These are phyloP conservation scores for Seira sanloemensis DNA, from an alignment of 2,888 invertebrate species.

Conservation along the genomic window DNA sequence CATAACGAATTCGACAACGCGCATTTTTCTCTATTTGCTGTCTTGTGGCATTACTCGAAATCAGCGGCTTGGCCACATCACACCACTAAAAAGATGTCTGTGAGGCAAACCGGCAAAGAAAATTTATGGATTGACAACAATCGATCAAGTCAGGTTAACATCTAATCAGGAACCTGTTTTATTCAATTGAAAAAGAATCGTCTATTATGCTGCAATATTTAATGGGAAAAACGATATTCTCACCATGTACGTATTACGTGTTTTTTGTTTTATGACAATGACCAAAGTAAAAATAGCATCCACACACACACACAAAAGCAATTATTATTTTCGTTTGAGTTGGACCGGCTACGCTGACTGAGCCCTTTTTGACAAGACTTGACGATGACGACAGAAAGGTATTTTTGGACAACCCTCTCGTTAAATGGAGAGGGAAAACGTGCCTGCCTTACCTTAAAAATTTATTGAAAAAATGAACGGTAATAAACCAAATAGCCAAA, in stretches of 20 bases:
- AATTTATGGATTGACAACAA: constrained; percentile 48
- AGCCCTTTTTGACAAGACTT: background rate
- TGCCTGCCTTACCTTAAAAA: constrained; percentile 40
- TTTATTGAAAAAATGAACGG: too few species aligned
- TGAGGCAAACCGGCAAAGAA: constrained; percentile 8
- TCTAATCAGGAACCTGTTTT: constrained; percentile 29
- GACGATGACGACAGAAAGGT: constrained; percentile 25
- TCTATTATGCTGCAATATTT: background rate
- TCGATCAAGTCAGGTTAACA: constrained; percentile 31
- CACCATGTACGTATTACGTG: background rate
- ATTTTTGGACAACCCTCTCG: constrained; percentile 15
- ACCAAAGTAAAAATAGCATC: background rate
- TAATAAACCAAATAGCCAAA: too few species aligned
- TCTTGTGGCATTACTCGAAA: background rate
- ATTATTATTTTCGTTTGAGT: constrained; percentile 20
- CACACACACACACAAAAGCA: background rate
- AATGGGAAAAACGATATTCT: background rate
- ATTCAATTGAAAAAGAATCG: constrained; percentile 1
- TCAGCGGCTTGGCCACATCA: background rate
- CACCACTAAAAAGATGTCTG: background rate
- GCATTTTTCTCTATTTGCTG: too few species aligned
- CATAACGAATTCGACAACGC: background rate
- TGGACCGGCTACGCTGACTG: constrained; percentile 12
- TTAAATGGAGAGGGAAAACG: constrained; percentile 34
- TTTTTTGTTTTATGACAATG: background rate